A percentile compares a stretch with the other conserved stretches of the same genome.
Conservation (phyloP, 1,140 invertebrate species). For the Drosophila tropicalis region DNA sequence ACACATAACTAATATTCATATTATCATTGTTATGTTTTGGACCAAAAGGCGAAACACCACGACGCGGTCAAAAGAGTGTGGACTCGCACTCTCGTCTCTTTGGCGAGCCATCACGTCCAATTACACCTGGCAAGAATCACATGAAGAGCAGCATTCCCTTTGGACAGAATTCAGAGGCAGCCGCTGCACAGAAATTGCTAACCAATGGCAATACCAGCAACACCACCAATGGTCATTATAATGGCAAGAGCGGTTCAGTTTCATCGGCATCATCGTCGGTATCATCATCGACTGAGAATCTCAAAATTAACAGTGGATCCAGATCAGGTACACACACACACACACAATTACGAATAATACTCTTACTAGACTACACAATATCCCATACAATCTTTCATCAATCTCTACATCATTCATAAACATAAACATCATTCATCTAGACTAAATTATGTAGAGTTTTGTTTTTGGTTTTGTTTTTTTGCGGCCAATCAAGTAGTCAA, state of each 20-base stretch:
- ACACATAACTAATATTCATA: conserved; percentile 8
- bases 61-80: conserved; percentile 77
- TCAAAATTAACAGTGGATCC: conserved; percentile 74
- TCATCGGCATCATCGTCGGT: conserved; percentile 80
- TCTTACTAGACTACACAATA: neutral
- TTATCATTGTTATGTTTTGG: neutral
- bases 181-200: conserved; percentile 59
- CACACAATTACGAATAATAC: conserved; percentile 10
- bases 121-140: conserved; percentile 81
- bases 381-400: no score
- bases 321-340: conserved; percentile 59
- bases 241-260: conserved; percentile 78
- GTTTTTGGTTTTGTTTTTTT: neutral
- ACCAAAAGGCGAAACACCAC: conserved; percentile 71
- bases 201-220: conserved; percentile 58
- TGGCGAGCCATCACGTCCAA: conserved; percentile 74
- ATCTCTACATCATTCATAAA: no score
- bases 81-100: conserved; percentile 80
- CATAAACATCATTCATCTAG: no score
- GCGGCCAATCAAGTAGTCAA: conserved; percentile 36
- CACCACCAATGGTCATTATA: conserved; percentile 68
- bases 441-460: neutral
- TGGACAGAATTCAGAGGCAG: conserved; percentile 68
- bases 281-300: conserved; percentile 79
- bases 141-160: conserved; percentile 83